These are phyloP conservation scores for Drosophila peninsularis DNA, from an alignment of 2,888 invertebrate genomes.

Conservation along the genomic window DNA sequence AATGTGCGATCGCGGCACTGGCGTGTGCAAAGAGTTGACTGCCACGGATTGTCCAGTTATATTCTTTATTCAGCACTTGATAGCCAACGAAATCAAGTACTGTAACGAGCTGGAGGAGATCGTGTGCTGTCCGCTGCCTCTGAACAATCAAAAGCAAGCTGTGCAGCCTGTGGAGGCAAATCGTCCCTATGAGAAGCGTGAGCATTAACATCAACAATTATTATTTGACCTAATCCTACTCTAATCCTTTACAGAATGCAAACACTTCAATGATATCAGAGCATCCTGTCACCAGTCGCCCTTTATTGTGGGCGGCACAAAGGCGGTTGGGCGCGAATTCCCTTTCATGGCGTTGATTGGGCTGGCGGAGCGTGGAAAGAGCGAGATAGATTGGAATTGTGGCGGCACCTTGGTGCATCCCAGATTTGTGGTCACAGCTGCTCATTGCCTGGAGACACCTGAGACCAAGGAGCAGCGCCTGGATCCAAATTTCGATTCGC, in stretches of 20 bases:
- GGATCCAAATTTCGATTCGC: conserved; percentile 62
- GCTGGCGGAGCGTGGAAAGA: conserved; percentile 12
- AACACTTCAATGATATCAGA: conserved; percentile 50
- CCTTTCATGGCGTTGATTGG: conserved; percentile 82
- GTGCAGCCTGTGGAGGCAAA: conserved; percentile 8
- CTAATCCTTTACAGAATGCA: conserved; percentile 47
- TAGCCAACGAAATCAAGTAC: conserved; percentile 53
- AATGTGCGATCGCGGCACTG: conserved; percentile 63
- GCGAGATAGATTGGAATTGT: conserved; percentile 84
- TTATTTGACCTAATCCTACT: neutral
- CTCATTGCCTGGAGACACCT: conserved; percentile 85
- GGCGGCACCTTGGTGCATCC: conserved; percentile 87
- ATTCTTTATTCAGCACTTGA: conserved; percentile 62
- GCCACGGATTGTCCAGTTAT: conserved; percentile 61
- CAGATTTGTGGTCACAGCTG: conserved; percentile 87
- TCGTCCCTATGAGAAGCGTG: conserved; percentile 56
- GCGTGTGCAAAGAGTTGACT: conserved; percentile 62
- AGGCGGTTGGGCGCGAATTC: conserved; percentile 77
- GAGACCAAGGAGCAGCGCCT: conserved; percentile 61
- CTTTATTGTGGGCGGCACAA: conserved; percentile 68
- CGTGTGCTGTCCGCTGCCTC: conserved; percentile 64
- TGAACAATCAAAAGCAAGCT: conserved; percentile 31
- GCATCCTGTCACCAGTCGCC: conserved; percentile 50
- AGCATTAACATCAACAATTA: neutral
- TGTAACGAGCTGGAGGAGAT: conserved; percentile 72